Percentiles rank a stretch among this genome's conserved stretches.
Conservation (phyloP, 1,140 invertebrate genomes). For the Odontomachus brunneus region DNA sequence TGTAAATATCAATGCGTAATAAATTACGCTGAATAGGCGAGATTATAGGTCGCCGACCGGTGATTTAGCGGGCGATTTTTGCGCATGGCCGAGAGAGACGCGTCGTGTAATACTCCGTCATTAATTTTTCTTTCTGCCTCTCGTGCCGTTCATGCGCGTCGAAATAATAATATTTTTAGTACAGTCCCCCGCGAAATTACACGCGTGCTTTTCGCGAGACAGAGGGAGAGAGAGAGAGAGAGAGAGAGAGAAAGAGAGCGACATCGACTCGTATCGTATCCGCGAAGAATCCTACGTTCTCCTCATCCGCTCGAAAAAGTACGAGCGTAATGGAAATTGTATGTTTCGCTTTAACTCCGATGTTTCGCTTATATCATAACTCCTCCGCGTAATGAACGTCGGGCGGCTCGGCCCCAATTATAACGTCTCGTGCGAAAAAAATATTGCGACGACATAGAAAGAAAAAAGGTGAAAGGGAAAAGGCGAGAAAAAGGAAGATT, state of each 20-base stretch:
- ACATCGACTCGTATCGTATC: too few relatives aligned
- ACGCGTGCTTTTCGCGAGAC: too few relatives aligned
- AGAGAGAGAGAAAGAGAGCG: too few relatives aligned
- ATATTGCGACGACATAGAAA: not conserved
- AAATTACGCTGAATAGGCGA: slow-evolving; percentile 59
- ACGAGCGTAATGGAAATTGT: slow-evolving; percentile 40
- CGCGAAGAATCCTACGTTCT: not conserved
- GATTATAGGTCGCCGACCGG: slow-evolving; percentile 51
- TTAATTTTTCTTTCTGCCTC: slow-evolving; percentile 42
- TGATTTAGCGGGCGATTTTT: slow-evolving; percentile 58
- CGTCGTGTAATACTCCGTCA: slow-evolving; percentile 46
- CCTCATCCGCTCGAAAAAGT: not conserved
- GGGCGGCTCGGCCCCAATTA: slow-evolving; percentile 11
- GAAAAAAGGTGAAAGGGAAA: too few relatives aligned
- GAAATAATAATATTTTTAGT: slow-evolving; percentile 65
- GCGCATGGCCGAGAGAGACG: not conserved
- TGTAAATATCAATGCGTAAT: slow-evolving; percentile 62
- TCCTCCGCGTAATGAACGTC: slow-evolving; percentile 13
- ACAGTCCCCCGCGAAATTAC: slow-evolving; percentile 37
- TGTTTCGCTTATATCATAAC: slow-evolving; percentile 27
- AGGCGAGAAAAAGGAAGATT: not conserved
- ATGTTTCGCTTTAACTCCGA: slow-evolving; percentile 33
- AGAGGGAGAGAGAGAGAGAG: too few relatives aligned
- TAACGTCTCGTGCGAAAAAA: slow-evolving; percentile 27
- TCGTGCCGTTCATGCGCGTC: slow-evolving; percentile 45